Evolutionary conservation across 2,888 invertebrate genomes (phyloP), one percentile per base, ranked within the genome.

Genomic region (Melipona beecheii): DNA sequence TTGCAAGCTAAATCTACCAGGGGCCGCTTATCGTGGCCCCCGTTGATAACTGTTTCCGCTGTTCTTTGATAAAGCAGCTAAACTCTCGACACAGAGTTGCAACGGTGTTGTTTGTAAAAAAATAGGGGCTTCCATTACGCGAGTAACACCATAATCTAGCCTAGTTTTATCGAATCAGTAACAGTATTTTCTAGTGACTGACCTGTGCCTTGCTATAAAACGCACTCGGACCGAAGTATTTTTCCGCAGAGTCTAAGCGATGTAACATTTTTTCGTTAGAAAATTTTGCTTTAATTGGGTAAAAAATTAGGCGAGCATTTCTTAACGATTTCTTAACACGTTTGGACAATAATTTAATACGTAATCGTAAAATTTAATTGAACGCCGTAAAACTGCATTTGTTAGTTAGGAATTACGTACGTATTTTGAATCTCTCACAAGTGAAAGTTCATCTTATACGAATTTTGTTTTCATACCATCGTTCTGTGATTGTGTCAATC

Each of bases 41-140:
- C n/a, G 60, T 78, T 84, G 92, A 92, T 92, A 92, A 90, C 88
- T 89, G 87, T 80, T 92, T 92, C 92, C 92, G 92, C 88, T 91
- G 87, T 85, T 86, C 88, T 77, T 85, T 81, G 91, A 91, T 91
- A 91, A 89, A 90, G 85, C 86, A 82, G 75, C 82, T n/a, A n/a
- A n/a, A n/a, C n/a, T 81, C 84, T 89, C 83, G 83, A 87, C 89
- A 86, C 78, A 71, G 66, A 70, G 85, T 72, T 78, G 83, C 83
- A 83, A 81, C 83, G 78, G 68, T 69, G 78, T 71, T 64, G 81
- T 84, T 89, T 83, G 78, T 86, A 79, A 88, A 88, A 86, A 88
- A 86, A 78, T 83, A 24, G 70, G 78, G 85, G 80, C 78, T 75
- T 70, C 68, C 73, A 71, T 73, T 79, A 72, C 71, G 43, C 43